A percentile compares a stretch with the other conserved stretches of the same genome.
These are phyloP conservation scores for Drosophila affinis DNA, from an alignment of 2,888 invertebrate genomes.

Conservation along the genomic window DNA sequence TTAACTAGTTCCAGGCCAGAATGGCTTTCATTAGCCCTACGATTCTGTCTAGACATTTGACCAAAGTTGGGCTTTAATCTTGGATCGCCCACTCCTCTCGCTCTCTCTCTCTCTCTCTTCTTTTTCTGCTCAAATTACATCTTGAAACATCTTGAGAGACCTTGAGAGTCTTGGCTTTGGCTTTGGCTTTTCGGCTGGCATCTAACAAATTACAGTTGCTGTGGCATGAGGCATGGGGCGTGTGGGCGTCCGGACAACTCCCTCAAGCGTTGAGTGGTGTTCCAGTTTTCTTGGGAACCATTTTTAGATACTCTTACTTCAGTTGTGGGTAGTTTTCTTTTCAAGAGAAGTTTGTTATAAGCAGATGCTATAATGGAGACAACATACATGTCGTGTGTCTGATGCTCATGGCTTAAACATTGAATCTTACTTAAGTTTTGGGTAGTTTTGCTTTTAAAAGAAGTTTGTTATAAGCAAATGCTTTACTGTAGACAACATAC, in stretches of 20 bases:
- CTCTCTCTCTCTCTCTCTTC: slow-evolving; percentile 5
- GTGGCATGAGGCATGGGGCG: slow-evolving; percentile 3
- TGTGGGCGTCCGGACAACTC: slow-evolving; percentile 18
- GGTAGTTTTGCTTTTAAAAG: background rate
- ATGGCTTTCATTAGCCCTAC: slow-evolving; percentile 38
- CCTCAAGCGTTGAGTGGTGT: slow-evolving; percentile 3
- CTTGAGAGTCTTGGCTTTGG: slow-evolving; percentile 38
- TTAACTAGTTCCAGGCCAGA: slow-evolving; percentile 53
- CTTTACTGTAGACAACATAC: too few species aligned
- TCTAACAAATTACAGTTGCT: slow-evolving; percentile 57
- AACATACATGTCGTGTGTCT: too few species aligned
- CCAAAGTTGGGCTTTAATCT: slow-evolving; percentile 24
- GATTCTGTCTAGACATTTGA: slow-evolving; percentile 41
- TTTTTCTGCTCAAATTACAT: slow-evolving; percentile 26
- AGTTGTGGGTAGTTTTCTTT: background rate
- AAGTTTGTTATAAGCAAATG: background rate
- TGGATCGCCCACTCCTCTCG: slow-evolving; percentile 20
- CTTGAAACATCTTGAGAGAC: slow-evolving; percentile 28
- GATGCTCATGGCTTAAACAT: background rate
- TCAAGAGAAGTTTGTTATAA: background rate
- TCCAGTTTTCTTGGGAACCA: slow-evolving; percentile 22
- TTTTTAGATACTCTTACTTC: background rate
- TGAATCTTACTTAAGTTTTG: background rate
- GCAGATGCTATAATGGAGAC: too few species aligned
- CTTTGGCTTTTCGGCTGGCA: slow-evolving; percentile 34